A percentile compares a stretch with the other conserved stretches of the same genome.
phyloP scores from a whole-genome alignment of 2,113 vertebrate genomes.

The Dermatemys mawii region DNA sequence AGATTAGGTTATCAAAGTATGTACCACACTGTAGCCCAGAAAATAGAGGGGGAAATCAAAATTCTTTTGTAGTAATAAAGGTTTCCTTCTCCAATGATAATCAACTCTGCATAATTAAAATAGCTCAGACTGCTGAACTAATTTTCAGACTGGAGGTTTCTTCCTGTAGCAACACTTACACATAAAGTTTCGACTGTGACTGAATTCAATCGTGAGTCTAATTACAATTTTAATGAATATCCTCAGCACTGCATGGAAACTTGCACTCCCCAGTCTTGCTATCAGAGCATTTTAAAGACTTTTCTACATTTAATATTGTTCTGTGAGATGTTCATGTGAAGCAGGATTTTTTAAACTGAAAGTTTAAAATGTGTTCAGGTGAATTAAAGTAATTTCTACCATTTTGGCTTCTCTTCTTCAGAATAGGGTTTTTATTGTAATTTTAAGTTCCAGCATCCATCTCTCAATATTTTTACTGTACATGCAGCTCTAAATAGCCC shows the following conservation, averaged over 20 bases:
- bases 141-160: conserved; percentile 84
- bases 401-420: not conserved
- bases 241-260: conserved; percentile 81
- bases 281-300: conserved; percentile 73
- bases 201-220: conserved; percentile 85
- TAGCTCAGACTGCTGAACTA: conserved; percentile 82
- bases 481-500: not conserved
- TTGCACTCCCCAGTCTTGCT: conserved; percentile 75
- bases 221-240: conserved; percentile 88
- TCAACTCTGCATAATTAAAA: conserved; percentile 85
- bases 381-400: conserved; percentile 30
- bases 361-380: conserved; percentile 8
- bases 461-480: conserved; percentile 16
- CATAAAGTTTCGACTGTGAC: conserved; percentile 80
- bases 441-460: not conserved
- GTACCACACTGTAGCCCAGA: conserved; percentile 61
- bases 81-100: conserved; percentile 83
- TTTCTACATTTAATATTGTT: conserved; percentile 77
- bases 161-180: conserved; percentile 83
- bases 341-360: conserved; percentile 37
- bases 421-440: not conserved
- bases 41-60: conserved; percentile 69
- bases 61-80: conserved; percentile 80
- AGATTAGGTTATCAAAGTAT: conserved; percentile 76
- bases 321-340: conserved; percentile 30